Base-by-base conservation (phyloP, 1,140 invertebrate genomes). In the Papilio xuthus region DNA sequence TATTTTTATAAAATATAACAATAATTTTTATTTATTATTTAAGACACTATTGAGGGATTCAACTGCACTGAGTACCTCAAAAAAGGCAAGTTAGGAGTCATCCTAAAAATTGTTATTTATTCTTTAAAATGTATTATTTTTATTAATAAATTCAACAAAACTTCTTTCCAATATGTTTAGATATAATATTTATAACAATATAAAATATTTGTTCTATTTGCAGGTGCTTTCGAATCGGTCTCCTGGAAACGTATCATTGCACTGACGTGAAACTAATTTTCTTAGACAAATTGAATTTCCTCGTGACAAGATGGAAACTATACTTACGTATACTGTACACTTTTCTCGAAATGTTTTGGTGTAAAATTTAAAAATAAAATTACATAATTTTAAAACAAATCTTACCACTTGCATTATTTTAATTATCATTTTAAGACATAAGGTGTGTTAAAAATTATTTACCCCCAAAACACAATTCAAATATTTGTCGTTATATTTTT, bases 251-350 rank as follows among this genome's bases (percentile, higher is more conserved):
- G 10, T 63, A 63, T 63, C 60, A 63, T 63, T 63, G 60, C 60
- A 63, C 23, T 23, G 60, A 63, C 60, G 60, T 26, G 60, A 63
- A 63, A 63, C 60, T 63, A 63, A 63, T 63, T 63, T 63, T 63
- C 60, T 63, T 28, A 32, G 60, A 63, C 26, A 63, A 63, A 63
- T 63, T 63, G 60, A 63, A 28, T 63, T 63, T 13, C 12, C 60
- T 26, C 23, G 10, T 28, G 60, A 63, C 60, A 63, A 63, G 60
- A 63, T 63, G 23, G 26, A 26, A 63, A 28, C 60, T 23, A 2
- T 26, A 2, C 7, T 0, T 26, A 60, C 20, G 9, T 60, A 60
- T 23, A 26, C 20, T 23, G 56, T 56, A 56, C 20, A 23, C n/a
- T 7, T 56, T 56, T 56, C 20, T 20, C 18, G 7, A 56, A 20